These are phyloP conservation scores for Diplosoma virens DNA, from an alignment of 23 tunicate genomes.

Conservation along the genomic window DNA sequence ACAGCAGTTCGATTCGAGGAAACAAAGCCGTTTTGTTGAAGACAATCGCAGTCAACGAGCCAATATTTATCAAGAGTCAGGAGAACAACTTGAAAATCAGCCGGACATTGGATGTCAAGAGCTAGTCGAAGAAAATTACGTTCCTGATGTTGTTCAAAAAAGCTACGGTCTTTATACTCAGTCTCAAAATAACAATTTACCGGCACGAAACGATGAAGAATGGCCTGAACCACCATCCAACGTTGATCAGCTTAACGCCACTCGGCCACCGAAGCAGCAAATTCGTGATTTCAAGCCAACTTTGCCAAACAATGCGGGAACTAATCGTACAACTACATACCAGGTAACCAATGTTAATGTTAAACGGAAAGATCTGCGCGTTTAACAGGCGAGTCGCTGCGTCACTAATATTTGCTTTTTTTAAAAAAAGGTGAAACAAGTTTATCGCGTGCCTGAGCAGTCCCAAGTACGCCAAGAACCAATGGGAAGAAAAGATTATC, in stretches of 20 bases:
- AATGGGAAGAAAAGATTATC: constrained; percentile 6
- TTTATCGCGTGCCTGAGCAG: no score
- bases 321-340: no score
- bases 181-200: neutral
- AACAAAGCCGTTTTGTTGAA: no score
- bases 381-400: neutral
- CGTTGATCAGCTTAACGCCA: neutral
- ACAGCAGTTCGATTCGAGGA: neutral
- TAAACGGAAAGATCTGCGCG: neutral
- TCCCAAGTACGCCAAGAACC: constrained; percentile 24
- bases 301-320: no score
- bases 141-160: constrained; percentile 54
- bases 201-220: neutral
- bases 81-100: no score
- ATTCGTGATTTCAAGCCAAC: no score
- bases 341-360: no score
- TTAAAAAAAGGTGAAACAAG: no score
- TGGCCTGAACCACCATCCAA: constrained; percentile 17
- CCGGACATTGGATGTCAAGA: neutral
- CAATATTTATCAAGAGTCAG: no score
- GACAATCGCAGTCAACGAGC: no score
- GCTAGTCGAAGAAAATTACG: constrained; percentile 33
- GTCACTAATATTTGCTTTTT: no score
- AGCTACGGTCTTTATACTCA: neutral
- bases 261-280: no score